Evolutionary conservation across 2,113 vertebrate genomes (phyloP), one percentile per base, ranked within the genome.

Genomic region (Rhynchopsitta pachyrhyncha): DNA sequence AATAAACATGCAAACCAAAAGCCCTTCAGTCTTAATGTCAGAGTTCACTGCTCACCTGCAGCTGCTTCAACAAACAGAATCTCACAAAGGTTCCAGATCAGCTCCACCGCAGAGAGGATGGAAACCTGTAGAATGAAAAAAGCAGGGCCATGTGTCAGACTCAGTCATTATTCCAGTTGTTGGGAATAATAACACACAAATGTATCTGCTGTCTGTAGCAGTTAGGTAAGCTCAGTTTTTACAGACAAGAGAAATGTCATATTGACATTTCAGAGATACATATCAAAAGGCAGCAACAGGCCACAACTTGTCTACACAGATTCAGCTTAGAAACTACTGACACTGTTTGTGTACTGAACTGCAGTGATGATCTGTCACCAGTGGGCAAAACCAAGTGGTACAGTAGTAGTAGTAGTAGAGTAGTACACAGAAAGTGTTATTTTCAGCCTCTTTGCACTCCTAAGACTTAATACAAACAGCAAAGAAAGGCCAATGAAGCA

Each of bases 41-140:
- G 37, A 76, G 35, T 44, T 55, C 75, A 55, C 6, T 14, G 37
- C 96, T 96, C 64, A 99, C 99, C 99, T 96, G 98, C 98, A 78
- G 99, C 98, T 66, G 98, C 98, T 82, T 99, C 99, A 33, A 99
- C 99, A 94, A 99, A 99, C 50, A 99, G 98, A 78, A 99, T 99
- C 97, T 99, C 99, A 97, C 99, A 99, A 23, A 99, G 98, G 95
- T 99, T 99, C 99, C 99, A 99, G 95, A 99, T 99, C 83, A 99
- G 98, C 93, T 99, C 99, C 84, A 99, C 98, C 1, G 99, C 99
- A 91, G 99, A 98, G 68, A 99, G 98, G 97, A 99, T 99, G 25
- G 99, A 99, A 67, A 99, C 98, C 99, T 99, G 84, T 44, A 44
- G 35, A 37, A 24, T 59, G 57, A 7, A 46, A 78, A 83, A 68